phyloP scores from a whole-genome alignment of 2,888 invertebrate genomes.

The Hemaris fuciformis region DNA sequence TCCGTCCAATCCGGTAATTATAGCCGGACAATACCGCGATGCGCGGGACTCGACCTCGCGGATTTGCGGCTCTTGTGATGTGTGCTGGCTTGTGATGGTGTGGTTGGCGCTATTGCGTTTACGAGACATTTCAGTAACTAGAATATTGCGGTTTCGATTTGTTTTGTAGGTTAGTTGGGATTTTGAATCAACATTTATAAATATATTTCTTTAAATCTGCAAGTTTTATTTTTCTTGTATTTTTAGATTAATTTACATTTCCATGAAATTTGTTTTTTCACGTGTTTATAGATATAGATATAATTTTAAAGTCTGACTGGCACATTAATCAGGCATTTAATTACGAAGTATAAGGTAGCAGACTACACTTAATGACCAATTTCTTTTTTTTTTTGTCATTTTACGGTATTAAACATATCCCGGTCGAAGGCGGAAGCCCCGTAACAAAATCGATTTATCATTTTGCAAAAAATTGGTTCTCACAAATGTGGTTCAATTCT shows the following conservation, averaged over 20 bases:
- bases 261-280: no score
- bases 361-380: no score
- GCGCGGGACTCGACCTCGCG: background rate
- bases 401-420: conserved; percentile 7
- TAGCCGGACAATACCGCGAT: conserved; percentile 55
- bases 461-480: conserved; percentile 43
- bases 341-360: no score
- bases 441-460: conserved; percentile 42
- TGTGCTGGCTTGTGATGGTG: background rate
- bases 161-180: no score
- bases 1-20: conserved; percentile 68
- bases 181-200: background rate
- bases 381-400: background rate
- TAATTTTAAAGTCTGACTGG: no score
- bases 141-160: background rate
- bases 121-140: background rate
- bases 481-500: conserved; percentile 69
- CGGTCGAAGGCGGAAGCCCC: conserved; percentile 27
- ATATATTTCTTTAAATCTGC: background rate
- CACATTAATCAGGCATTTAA: no score
- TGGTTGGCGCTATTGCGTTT: background rate
- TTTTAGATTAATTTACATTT: no score
- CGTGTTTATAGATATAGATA: no score
- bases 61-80: background rate
- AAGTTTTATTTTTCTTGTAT: no score